Evolutionary conservation across 2,888 invertebrate species (phyloP).

Genomic region (Tachina lurida): DNA sequence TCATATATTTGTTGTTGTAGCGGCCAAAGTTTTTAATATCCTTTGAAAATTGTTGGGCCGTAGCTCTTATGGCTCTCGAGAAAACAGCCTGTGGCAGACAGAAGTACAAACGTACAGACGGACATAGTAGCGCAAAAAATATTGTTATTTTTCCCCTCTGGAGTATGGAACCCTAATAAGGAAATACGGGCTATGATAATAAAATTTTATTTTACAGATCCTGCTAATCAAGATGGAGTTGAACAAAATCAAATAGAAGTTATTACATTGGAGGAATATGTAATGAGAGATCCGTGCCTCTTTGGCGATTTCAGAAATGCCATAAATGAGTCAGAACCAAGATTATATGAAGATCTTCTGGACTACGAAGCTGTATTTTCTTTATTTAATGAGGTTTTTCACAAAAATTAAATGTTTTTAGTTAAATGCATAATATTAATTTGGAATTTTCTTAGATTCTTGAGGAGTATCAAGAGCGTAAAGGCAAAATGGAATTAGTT

Average conservation of each 20-base stretch:
- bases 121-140: too few relatives aligned
- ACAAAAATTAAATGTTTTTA: not conserved
- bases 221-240: not conserved
- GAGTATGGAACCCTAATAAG: too few relatives aligned
- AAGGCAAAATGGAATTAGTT: conserved; percentile 90
- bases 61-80: too few relatives aligned
- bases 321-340: conserved; percentile 89
- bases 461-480: conserved; percentile 92
- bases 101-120: too few relatives aligned
- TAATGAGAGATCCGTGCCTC: conserved; percentile 90
- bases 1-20: too few relatives aligned
- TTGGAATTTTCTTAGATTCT: conserved; percentile 85
- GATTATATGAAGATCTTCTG: conserved; percentile 94
- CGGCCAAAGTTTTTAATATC: too few relatives aligned
- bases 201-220: not conserved
- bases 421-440: not conserved
- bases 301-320: conserved; percentile 96
- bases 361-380: conserved; percentile 95
- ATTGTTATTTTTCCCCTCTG: too few relatives aligned
- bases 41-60: too few relatives aligned
- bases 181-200: not conserved
- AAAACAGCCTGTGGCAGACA: too few relatives aligned
- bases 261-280: conserved; percentile 85
- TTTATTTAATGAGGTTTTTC: conserved; percentile 91
- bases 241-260: not conserved